Base-by-base conservation (phyloP, 92 coral and sea anemone genomes). In the Zoanthus solanderi region DNA sequence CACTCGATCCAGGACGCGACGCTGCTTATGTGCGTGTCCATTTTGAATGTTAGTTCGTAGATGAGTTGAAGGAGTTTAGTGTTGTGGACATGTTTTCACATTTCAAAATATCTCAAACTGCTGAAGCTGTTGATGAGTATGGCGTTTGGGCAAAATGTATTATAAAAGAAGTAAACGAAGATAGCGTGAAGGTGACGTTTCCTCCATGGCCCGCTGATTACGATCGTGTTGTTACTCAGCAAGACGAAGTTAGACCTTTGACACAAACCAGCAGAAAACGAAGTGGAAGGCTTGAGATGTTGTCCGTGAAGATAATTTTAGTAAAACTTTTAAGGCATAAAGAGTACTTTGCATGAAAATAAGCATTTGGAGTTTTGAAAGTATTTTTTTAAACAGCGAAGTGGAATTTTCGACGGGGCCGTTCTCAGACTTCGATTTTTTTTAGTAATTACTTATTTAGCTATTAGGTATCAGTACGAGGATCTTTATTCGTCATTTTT, bases 121-220 rank as follows among this genome's bases (percentile, higher is more conserved):
- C 75, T 71, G 75, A 71, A 71, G 75, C 75, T 71, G 75, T 71
- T 71, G 75, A 71, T 71, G 75, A 71, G 75, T 71, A 71, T 71
- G 75, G 75, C 75, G 47, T 71, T 71, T 71, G 42, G 23, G 75
- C 75, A 71, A 71, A 71, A 71, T 71, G 16, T 60, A 60, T 60
- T 60, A 60, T 60, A 60, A 60, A 60, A 60, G 18, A 60, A 60
- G 67, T 60, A 60, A 13, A 60, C n/a, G 67, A 60, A 60, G 67
- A 60, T 60, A 60, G 67, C 67, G 67, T 60, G 67, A 60, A 60
- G 67, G 67, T 60, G 67, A 60, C 67, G 67, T 60, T 60, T 60
- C 67, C 67, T 60, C 67, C 29, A 23, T 60, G 67, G 67, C 67
- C 67, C 67, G 29, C 67, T 60, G 67, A 60, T 60, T 60, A 60